phyloP scores from a whole-genome alignment of 2,888 invertebrate species.

The Clusia tigrina region DNA sequence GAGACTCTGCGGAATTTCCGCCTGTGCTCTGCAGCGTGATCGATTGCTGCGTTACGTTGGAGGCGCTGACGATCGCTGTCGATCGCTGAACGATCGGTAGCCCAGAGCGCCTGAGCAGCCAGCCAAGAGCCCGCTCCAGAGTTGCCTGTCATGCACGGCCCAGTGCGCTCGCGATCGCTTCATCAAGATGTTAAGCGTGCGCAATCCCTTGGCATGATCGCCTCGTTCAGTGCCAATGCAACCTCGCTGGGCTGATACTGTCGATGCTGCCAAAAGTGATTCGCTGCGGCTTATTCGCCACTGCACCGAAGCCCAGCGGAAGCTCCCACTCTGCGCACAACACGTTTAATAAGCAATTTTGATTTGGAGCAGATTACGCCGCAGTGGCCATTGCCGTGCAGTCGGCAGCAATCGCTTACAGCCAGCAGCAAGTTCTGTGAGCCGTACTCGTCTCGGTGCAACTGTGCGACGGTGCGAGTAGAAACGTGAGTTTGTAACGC shows the following conservation, averaged over 20 bases:
- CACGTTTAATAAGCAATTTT: constrained; percentile 61
- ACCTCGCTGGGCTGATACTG: no score
- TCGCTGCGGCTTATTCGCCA: constrained; percentile 46
- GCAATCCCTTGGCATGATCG: constrained; percentile 36
- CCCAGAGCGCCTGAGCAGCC: constrained; percentile 25
- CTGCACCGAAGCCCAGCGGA: constrained; percentile 20
- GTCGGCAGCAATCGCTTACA: constrained; percentile 26
- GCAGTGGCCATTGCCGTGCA: constrained; percentile 37
- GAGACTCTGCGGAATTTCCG: background rate
- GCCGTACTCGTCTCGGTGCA: constrained; percentile 16
- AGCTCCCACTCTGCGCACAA: constrained; percentile 38
- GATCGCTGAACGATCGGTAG: constrained; percentile 8
- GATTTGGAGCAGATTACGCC: constrained; percentile 58
- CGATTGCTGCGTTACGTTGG: background rate
- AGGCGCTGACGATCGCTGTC: background rate
- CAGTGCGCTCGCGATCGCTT: constrained; percentile 16
- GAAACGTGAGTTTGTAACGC: constrained; percentile 31
- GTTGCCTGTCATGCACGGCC: background rate
- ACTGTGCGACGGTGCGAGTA: background rate
- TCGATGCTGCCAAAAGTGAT: constrained; percentile 53
- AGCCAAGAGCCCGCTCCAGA: constrained; percentile 18
- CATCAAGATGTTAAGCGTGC: constrained; percentile 46
- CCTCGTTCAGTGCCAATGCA: constrained; percentile 32
- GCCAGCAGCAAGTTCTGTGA: constrained; percentile 20
- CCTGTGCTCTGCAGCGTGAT: background rate